Base-by-base conservation (phyloP, 2,113 vertebrate genomes). In the Phalacrocorax aristotelis region DNA sequence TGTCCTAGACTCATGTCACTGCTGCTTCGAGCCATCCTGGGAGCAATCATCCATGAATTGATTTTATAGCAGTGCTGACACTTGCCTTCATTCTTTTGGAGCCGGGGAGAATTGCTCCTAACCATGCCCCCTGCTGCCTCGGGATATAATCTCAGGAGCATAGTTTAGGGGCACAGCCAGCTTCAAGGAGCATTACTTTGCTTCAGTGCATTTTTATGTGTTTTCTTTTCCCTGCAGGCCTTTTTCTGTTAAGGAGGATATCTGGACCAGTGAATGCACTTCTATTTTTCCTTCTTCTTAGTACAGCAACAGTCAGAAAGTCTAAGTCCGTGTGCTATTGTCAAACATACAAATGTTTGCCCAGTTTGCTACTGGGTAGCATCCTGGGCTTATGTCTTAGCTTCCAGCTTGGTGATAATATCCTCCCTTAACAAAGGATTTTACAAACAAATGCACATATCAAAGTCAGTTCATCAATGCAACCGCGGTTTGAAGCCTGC, bases 121-220 rank as follows among this genome's bases (percentile, higher is more conserved):
- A 94, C 95, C 81, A 66, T 91, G 96, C 82, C 93, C 94, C 93
- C 89, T 93, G 93, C 91, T 0, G 79, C 94, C 95, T 95, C 26
- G 5, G 89, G 89, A 93, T 95, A 93, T 94, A 91, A 89, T 95
- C 93, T 97, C 95, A 91, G 94, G 89, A 95, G 91, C 95, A 88
- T 62, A 77, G 93, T 96, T 95, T 90, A 93, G 96, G 93, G 93
- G 91, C 94, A 91, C 74, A 93, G 93, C 52, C 91, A 88, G 78
- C 94, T 95, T 96, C 93, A 95, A 96, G 95, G 62, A 95, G 91
- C 96, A 95, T 96, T 96, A 91, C 84, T 95, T 89, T 91, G 93
- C 94, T 97, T 96, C 94, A 93, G 58, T 91, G 94, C 81, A 74
- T 97, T 96, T 95, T 94, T 95, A 91, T 93, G 79, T 95, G 78